Evolutionary conservation across 1,140 invertebrate species (phyloP).

Genomic region (Orius laevigatus): DNA sequence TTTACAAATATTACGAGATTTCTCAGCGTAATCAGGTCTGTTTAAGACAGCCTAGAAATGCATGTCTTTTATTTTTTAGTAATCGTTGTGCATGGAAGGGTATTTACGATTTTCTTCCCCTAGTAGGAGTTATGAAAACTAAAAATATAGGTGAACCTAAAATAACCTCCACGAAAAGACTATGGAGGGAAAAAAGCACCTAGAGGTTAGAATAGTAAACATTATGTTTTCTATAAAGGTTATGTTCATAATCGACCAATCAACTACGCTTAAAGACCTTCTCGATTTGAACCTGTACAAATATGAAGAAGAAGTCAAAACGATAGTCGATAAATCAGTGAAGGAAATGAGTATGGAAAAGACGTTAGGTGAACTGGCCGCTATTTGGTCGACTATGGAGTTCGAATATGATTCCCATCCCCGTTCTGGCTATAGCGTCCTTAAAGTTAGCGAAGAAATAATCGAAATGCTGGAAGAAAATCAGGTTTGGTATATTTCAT

Average conservation of each 20-base stretch:
- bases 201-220: too few species aligned
- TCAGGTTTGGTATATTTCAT: conserved; percentile 42
- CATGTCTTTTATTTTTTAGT: too few species aligned
- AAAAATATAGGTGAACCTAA: too few species aligned
- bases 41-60: too few species aligned
- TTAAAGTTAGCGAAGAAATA: conserved; percentile 70
- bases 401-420: conserved; percentile 69
- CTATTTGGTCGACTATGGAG: conserved; percentile 66
- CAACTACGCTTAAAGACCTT: conserved; percentile 69
- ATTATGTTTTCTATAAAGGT: conserved; percentile 31
- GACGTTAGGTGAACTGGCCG: conserved; percentile 63
- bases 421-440: conserved; percentile 55
- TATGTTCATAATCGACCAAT: conserved; percentile 53
- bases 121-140: too few species aligned
- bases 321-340: conserved; percentile 86
- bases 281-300: conserved; percentile 75
- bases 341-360: conserved; percentile 97
- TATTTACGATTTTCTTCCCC: too few species aligned
- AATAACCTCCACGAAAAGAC: too few species aligned
- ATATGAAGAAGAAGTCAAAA: conserved; percentile 87
- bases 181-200: too few species aligned
- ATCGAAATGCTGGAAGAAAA: conserved; percentile 88
- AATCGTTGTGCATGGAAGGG: too few species aligned
- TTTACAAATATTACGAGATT: too few species aligned
- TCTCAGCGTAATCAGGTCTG: too few species aligned